Conservation (phyloP, 2,113 vertebrate genomes). For the Pachyramphus minor region DNA sequence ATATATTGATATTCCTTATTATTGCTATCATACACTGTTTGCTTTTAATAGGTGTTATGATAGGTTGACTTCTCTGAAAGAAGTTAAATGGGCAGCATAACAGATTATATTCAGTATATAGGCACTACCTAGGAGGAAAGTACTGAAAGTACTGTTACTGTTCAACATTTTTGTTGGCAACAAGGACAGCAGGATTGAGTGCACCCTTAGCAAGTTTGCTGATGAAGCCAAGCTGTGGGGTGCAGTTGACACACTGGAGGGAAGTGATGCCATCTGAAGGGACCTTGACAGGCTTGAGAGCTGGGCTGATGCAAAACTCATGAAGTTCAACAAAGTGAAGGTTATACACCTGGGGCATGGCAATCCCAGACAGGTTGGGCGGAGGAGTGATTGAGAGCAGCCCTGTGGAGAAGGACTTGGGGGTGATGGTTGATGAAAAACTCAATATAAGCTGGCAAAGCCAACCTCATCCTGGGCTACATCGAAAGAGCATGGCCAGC, state of each 20-base stretch:
- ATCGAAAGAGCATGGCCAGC: not conserved
- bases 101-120: not conserved
- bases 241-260: not conserved
- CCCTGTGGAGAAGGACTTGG: not conserved
- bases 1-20: not conserved
- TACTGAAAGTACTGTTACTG: not conserved
- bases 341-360: not conserved
- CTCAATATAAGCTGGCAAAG: not conserved
- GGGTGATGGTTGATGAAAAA: not conserved
- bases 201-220: not conserved
- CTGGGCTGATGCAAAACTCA: not conserved
- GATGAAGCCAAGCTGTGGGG: not conserved
- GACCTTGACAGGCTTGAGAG: not conserved
- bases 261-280: not conserved
- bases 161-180: not conserved
- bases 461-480: not conserved
- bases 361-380: not conserved
- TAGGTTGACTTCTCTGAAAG: not conserved
- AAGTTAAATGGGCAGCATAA: not conserved
- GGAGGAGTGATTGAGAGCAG: not conserved
- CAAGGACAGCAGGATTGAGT: not conserved
- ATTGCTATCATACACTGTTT: not conserved
- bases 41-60: not conserved
- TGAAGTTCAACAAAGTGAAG: not conserved
- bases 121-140: not conserved